Base-by-base conservation (phyloP, 1,140 invertebrate genomes). In the Halictus rubicundus region DNA sequence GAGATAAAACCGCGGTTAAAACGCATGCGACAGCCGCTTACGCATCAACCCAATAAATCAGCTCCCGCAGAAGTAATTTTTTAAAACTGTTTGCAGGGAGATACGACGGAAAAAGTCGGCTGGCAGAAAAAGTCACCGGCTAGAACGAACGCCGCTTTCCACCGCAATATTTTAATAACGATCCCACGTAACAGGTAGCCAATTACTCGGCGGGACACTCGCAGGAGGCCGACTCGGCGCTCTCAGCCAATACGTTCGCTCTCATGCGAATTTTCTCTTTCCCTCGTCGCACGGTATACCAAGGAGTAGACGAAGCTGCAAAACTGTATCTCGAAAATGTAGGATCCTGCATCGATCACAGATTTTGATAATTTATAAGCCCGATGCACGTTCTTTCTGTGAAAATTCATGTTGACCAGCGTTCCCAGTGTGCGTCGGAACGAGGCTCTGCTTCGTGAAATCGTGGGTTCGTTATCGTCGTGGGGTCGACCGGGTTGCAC, bases 221-320 rank as follows among this genome's bases (percentile, higher is more conserved):
- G 9, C 2, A 25, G 57, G 57, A 23, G 57, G 52, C 19, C 7
- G 32, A 68, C 25, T 27, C 54, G 19, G 37, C 7, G 25, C 42
- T 25, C 61, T 60, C 49, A 37, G 5, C 60, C 37, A 46, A 49
- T 64, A 27, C 63, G 63, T 57, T 57, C 73, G 39, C 68, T 63
- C 68, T 80, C 54, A 69, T 32, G 54, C 49, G 57, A 68, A 75
- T 82, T 82, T 81, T 75, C 76, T 54, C 71, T 65, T 69, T 74
- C 23, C n/a, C 2, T 9, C 16, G 52, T 0, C 6, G 19, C 27
- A 2, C 66, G 21, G 14, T 54, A 42, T 27, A 23, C 16, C 25
- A 64, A 63, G 46, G 68, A 60, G 52, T 32, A 5, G 32, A 32
- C 32, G n/a, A n/a, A n/a, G n/a, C n/a, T n/a, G n/a, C n/a, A n/a